Evolutionary conservation across 2,797 vertebrate species (phyloP).

Genomic region (Cynodonichthys magdalenae): DNA sequence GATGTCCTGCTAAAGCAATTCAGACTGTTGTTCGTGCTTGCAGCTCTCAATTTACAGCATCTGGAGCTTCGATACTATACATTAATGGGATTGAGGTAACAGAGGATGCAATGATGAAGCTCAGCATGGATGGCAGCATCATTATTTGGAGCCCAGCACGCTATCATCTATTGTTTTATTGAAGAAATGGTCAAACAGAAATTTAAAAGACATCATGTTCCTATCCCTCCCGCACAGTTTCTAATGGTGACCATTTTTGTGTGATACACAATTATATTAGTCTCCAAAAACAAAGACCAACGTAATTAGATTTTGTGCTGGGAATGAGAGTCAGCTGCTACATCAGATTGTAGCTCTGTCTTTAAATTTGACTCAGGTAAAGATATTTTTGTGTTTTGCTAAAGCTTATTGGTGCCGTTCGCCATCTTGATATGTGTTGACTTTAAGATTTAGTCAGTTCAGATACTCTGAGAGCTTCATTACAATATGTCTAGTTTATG

Average conservation of each 20-base stretch:
- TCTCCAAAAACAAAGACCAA: too few relatives aligned
- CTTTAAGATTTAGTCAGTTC: too few relatives aligned
- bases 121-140: neutral
- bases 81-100: neutral
- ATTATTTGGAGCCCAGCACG: neutral
- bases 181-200: neutral
- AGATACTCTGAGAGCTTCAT: too few relatives aligned
- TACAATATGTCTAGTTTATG: too few relatives aligned
- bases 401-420: too few relatives aligned
- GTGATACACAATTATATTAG: neutral
- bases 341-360: too few relatives aligned
- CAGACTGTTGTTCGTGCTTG: slow-evolving; percentile 24
- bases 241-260: neutral
- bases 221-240: neutral
- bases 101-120: neutral
- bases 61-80: slow-evolving; percentile 13
- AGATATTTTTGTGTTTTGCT: too few relatives aligned
- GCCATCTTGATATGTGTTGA: too few relatives aligned
- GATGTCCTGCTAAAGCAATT: slow-evolving; percentile 20
- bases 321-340: too few relatives aligned
- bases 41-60: slow-evolving; percentile 33
- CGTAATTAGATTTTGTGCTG: too few relatives aligned
- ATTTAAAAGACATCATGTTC: neutral
- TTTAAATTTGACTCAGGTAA: too few relatives aligned
- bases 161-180: neutral